These are phyloP conservation scores for Sus cebifrons DNA, from an alignment of 2,797 vertebrate species.

Conservation along the genomic window DNA sequence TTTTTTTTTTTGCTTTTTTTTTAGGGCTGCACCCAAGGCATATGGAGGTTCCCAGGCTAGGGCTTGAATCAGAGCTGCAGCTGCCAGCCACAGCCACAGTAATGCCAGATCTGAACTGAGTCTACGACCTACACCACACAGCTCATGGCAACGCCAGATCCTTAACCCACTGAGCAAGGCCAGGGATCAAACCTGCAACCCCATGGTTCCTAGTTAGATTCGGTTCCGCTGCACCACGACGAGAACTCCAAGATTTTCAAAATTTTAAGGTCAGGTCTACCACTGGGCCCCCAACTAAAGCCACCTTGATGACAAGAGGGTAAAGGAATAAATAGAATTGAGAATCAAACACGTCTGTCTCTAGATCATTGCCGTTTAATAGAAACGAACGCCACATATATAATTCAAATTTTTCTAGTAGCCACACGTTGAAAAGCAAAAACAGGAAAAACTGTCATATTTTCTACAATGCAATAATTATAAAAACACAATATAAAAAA, in stretches of 20 bases:
- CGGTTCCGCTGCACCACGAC: no score
- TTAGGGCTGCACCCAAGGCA: no score
- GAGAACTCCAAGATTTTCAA: neutral
- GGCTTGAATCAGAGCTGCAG: no score
- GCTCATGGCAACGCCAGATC: no score
- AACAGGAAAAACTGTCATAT: neutral
- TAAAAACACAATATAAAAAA: neutral
- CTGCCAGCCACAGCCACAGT: no score
- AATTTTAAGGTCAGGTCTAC: neutral
- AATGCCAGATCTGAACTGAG: no score
- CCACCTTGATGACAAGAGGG: neutral
- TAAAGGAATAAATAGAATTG: neutral
- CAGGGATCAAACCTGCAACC: no score
- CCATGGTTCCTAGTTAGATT: no score
- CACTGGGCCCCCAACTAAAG: neutral
- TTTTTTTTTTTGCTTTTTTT: no score
- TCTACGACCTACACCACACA: no score
- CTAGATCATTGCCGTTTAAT: neutral
- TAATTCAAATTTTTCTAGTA: neutral
- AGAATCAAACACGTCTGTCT: neutral
- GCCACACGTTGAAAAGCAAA: neutral
- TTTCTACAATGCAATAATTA: neutral
- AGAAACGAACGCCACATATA: neutral
- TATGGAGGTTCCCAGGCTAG: no score
- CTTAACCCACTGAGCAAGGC: no score